A percentile compares a stretch with the other conserved stretches of the same genome.
These are phyloP conservation scores for Kryphioiulus occultus DNA, from an alignment of 2,888 invertebrate genomes.

Conservation along the genomic window DNA sequence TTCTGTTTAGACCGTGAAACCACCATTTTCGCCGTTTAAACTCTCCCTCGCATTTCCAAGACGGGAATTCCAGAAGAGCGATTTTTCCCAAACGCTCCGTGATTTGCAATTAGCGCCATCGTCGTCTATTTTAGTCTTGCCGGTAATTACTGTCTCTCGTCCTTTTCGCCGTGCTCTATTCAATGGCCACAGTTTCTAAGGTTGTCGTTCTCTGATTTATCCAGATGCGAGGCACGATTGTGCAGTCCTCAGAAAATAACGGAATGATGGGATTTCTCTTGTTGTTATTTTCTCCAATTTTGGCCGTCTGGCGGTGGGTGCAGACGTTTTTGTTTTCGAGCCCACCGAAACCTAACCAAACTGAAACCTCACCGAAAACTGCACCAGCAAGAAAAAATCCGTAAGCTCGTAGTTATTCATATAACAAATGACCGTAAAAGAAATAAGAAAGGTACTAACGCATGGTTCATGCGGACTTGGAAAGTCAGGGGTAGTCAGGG, in stretches of 20 bases:
- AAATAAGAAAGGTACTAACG: no score
- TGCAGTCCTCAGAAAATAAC: constrained; percentile 58
- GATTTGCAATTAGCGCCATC: constrained; percentile 78
- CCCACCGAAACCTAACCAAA: background rate
- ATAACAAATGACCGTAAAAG: background rate
- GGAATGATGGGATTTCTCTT: constrained; percentile 70
- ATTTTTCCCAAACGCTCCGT: constrained; percentile 68
- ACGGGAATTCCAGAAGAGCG: constrained; percentile 70
- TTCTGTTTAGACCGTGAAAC: constrained; percentile 48
- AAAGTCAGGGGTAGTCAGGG: no score
- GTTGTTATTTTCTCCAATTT: constrained; percentile 69
- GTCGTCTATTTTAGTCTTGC: constrained; percentile 77
- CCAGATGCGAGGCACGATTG: background rate
- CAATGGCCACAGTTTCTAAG: background rate
- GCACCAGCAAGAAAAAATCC: background rate
- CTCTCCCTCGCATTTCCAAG: constrained; percentile 81
- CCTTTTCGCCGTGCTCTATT: background rate
- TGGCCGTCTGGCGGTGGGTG: constrained; percentile 63
- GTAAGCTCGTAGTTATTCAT: background rate
- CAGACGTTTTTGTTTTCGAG: constrained; percentile 56
- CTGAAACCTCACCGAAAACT: background rate
- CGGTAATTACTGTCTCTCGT: constrained; percentile 60
- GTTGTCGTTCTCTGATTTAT: background rate
- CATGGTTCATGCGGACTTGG: no score
- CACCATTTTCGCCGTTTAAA: constrained; percentile 65